Conservation (phyloP, 2,797 vertebrate genomes). For the Premnoplex brunnescens region DNA sequence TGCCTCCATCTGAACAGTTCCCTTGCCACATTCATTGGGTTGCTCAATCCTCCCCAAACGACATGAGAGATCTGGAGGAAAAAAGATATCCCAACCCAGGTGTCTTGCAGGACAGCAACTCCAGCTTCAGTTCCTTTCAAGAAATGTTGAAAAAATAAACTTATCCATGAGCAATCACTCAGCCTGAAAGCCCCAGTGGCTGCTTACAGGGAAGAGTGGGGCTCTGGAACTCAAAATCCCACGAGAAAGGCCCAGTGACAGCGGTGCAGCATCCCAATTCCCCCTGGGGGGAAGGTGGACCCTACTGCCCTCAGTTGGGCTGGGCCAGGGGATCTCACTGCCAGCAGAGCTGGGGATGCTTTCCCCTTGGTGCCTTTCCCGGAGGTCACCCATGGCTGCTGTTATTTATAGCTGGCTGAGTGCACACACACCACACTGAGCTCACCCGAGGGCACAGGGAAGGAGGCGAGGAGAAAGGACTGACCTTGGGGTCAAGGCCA, state of each 20-base stretch:
- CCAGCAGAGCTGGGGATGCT: background rate
- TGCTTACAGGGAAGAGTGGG: background rate
- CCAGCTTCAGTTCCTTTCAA: background rate
- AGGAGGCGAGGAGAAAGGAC: conserved; percentile 7
- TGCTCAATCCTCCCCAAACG: background rate
- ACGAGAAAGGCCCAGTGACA: accelerated
- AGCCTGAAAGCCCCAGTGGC: background rate
- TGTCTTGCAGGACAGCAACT: background rate
- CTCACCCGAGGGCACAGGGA: background rate
- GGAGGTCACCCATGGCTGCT: background rate
- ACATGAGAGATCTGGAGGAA: background rate
- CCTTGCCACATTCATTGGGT: background rate
- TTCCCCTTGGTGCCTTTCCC: background rate
- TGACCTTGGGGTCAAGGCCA: conserved; percentile 28
- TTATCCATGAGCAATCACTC: background rate
- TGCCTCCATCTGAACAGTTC: background rate
- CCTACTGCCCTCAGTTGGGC: background rate
- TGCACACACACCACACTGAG: background rate
- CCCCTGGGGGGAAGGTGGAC: background rate
- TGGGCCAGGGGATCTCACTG: background rate
- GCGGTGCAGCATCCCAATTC: background rate
- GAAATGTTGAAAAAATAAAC: background rate
- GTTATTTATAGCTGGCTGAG: conserved; percentile 22
- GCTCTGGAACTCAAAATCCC: background rate
- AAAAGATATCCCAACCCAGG: background rate